Conservation (phyloP, 1,140 invertebrate species). For the Drosophila littoralis region DNA sequence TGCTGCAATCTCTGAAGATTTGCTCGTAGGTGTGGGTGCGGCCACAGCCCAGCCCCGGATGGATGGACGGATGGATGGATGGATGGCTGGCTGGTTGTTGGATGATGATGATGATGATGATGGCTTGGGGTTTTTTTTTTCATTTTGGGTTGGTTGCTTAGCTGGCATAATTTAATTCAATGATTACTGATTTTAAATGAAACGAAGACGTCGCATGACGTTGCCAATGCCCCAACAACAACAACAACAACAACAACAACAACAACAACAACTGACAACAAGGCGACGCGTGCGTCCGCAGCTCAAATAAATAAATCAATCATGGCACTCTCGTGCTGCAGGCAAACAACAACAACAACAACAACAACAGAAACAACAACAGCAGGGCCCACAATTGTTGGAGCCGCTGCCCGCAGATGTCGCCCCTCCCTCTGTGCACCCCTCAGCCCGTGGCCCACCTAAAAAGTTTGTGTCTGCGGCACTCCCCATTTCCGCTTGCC, state of each 20-base stretch:
- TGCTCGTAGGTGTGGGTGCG: constrained; percentile 73
- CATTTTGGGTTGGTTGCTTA: constrained; percentile 41
- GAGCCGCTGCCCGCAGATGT: constrained; percentile 2
- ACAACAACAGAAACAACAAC: constrained; percentile 16
- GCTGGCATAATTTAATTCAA: constrained; percentile 80
- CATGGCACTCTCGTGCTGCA: constrained; percentile 43
- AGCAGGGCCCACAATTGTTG: constrained; percentile 15
- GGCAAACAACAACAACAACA: constrained; percentile 23
- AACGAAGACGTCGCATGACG: constrained; percentile 63
- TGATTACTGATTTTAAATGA: constrained; percentile 78
- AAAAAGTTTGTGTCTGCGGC: constrained; percentile 27
- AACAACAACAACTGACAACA: constrained; percentile 23
- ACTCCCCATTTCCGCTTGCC: constrained; percentile 80
- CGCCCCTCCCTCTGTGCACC: too few relatives aligned
- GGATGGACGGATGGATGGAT: constrained; percentile 38
- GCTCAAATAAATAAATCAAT: constrained; percentile 82
- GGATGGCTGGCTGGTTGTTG: constrained; percentile 7
- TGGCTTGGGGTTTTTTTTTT: constrained; percentile 16
- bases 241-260: background rate
- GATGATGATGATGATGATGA: constrained; percentile 26
- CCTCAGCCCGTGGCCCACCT: too few relatives aligned
- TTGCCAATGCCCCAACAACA: constrained; percentile 34
- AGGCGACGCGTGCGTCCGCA: constrained; percentile 64
- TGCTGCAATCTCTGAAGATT: constrained; percentile 50
- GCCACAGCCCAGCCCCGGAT: constrained; percentile 47